These are phyloP conservation scores for Orthonychiurus folsomi DNA, from an alignment of 2,888 invertebrate genomes.

Conservation along the genomic window DNA sequence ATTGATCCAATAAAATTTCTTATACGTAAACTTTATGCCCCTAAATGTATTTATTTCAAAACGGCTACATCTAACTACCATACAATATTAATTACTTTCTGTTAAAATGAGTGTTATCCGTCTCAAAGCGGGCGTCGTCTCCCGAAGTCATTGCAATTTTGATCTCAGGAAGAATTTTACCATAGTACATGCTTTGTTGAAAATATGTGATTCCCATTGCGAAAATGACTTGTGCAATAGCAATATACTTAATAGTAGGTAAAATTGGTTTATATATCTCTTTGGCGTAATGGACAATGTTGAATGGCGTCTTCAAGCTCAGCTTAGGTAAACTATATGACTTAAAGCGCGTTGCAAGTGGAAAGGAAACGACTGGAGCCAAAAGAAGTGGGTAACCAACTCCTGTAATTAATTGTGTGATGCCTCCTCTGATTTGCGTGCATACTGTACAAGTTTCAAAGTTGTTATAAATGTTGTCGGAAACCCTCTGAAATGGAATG, in stretches of 20 bases:
- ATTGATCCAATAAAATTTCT: too few species aligned
- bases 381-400: slow-evolving; percentile 5
- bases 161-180: not conserved
- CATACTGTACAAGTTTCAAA: not conserved
- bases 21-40: too few species aligned
- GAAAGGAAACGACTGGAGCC: not conserved
- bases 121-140: too few species aligned
- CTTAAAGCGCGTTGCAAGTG: slow-evolving; percentile 9
- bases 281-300: slow-evolving; percentile 16
- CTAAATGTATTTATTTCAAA: too few species aligned
- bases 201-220: slow-evolving; percentile 32
- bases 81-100: too few species aligned
- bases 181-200: slow-evolving; percentile 19
- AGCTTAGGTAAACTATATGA: slow-evolving; percentile 25
- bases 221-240: slow-evolving; percentile 24
- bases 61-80: too few species aligned
- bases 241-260: slow-evolving; percentile 13
- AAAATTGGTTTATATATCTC: slow-evolving; percentile 19
- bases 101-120: too few species aligned
- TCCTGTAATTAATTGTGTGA: not conserved
- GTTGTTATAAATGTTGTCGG: not conserved
- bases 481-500: not conserved
- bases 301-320: slow-evolving; percentile 15
- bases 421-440: not conserved
- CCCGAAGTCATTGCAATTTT: too few species aligned